Percentiles rank a stretch among this genome's conserved stretches.
Evolutionary conservation across 2,797 vertebrate species (phyloP).

Genomic region (Luscinia luscinia): DNA sequence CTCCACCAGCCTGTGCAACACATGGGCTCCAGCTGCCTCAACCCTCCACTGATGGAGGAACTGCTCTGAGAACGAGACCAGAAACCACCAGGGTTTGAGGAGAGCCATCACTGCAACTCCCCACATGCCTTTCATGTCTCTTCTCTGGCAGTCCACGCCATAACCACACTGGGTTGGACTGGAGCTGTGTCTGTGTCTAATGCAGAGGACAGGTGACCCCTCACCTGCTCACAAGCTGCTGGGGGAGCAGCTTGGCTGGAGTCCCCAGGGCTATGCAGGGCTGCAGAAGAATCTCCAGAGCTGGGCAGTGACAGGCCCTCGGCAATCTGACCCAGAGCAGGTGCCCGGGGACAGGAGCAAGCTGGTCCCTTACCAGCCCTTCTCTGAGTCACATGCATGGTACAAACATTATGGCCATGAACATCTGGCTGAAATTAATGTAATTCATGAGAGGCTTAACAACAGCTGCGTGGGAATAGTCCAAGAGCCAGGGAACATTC

Average conservation of each 20-base stretch:
- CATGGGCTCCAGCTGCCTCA: neutral
- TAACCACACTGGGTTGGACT: neutral
- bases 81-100: neutral
- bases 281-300: neutral
- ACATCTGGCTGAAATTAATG: conserved; percentile 22
- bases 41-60: fast-evolving
- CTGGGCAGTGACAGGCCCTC: neutral
- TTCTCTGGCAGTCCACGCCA: neutral
- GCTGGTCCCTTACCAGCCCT: neutral
- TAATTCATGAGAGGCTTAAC: neutral
- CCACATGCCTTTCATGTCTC: fast-evolving
- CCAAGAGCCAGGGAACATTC: neutral
- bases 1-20: fast-evolving
- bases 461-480: neutral
- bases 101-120: neutral
- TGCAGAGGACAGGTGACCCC: neutral
- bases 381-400: neutral
- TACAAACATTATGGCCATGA: neutral
- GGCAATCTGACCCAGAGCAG: neutral
- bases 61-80: neutral
- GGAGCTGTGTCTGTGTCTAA: neutral
- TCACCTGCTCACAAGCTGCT: neutral
- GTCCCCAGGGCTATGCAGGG: fast-evolving
- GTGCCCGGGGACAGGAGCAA: neutral
- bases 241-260: neutral